A percentile compares a stretch with the other conserved stretches of the same genome.
Evolutionary conservation across 2,113 vertebrate genomes (phyloP).

Genomic region (Grammomys dolichurus): DNA sequence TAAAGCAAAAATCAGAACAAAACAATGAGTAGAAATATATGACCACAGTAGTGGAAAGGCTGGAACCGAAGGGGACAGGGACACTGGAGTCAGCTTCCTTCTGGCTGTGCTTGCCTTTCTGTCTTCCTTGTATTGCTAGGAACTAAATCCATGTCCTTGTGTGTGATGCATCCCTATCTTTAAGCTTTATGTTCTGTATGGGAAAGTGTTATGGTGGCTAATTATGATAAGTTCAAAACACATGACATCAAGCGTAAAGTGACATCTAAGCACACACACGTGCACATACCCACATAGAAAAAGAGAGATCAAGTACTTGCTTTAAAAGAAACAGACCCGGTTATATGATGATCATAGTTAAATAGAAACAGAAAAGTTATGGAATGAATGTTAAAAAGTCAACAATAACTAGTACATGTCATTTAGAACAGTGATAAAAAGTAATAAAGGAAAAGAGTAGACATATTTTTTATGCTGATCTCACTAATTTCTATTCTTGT

Average conservation of each 20-base stretch:
- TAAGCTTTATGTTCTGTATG: not conserved
- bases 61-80: not conserved
- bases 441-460: not conserved
- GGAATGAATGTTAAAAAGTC: not conserved
- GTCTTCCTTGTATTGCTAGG: not conserved
- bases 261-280: not conserved
- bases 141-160: not conserved
- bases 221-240: not conserved
- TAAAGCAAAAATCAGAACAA: conserved; percentile 1
- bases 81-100: no score
- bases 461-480: not conserved
- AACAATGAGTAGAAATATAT: conserved; percentile 1
- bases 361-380: not conserved
- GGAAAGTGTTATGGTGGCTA: not conserved
- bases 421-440: not conserved
- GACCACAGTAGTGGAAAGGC: not conserved
- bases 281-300: not conserved
- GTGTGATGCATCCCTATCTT: no score
- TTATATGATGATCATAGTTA: not conserved
- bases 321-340: conserved; percentile 4
- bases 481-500: not conserved
- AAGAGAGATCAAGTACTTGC: not conserved
- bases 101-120: not conserved
- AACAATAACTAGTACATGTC: not conserved
- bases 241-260: not conserved